These are phyloP conservation scores for Haemorhous mexicanus DNA, from an alignment of 2,113 vertebrate genomes.

Conservation along the genomic window DNA sequence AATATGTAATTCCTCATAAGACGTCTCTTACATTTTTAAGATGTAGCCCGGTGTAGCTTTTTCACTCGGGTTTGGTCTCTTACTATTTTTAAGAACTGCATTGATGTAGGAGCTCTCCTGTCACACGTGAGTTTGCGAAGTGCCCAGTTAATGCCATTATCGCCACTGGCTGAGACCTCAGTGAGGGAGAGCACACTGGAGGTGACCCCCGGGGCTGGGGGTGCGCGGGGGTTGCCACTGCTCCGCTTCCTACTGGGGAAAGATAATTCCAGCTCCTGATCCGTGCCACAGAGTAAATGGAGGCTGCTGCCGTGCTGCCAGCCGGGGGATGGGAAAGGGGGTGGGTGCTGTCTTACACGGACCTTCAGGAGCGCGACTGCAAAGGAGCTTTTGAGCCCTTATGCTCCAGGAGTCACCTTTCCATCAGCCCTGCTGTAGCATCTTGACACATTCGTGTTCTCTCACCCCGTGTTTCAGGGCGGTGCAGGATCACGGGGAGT, in stretches of 20 bases:
- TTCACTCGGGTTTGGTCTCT: not conserved
- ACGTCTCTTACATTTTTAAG: not conserved
- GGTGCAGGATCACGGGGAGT: not conserved
- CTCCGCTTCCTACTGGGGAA: rapidly evolving
- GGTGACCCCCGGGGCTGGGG: not conserved
- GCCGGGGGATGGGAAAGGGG: not conserved
- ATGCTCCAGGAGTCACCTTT: rapidly evolving
- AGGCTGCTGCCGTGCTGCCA: not conserved
- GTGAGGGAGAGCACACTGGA: rapidly evolving
- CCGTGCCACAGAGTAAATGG: not conserved
- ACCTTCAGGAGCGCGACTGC: not conserved
- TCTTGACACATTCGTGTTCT: rapidly evolving
- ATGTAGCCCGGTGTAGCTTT: not conserved
- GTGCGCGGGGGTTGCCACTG: not conserved
- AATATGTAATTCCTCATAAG: not conserved
- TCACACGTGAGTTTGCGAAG: not conserved
- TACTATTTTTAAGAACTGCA: not conserved
- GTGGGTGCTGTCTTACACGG: not conserved
- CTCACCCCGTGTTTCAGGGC: not conserved
- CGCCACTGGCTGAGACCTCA: not conserved
- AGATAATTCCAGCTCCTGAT: too few species aligned
- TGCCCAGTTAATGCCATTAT: not conserved
- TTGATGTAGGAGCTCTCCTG: not conserved
- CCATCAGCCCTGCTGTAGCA: not conserved
- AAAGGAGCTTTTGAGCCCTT: not conserved